Evolutionary conservation across 2,888 invertebrate species (phyloP), one percentile per base, ranked within the genome.

Genomic region (Xestia rhomboidea): DNA sequence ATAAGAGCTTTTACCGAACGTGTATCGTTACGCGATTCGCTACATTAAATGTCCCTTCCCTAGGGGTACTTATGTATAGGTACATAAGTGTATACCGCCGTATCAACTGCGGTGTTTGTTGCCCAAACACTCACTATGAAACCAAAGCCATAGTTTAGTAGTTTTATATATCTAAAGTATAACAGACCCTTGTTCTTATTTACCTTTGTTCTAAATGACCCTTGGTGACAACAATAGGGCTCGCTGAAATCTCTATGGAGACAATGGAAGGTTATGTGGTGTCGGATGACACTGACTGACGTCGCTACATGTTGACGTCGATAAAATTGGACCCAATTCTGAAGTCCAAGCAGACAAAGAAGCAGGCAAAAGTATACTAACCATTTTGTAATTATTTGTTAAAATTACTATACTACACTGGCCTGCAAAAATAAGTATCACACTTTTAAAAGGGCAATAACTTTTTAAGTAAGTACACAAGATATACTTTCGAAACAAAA

Each of bases 81-180:
- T n/a, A 27, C 51, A 8, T 38, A 38, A 18, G 18, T 66, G 1
- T 63, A 54, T 27, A 76, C 27, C 11, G 30, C 34, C 15, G 27
- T 62, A 82, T 68, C 62, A 66, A 76, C 41, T 8, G 30, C n/a
- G 34, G n/a, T 77, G 49, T 77, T 81, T 81, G 69, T 70, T 62
- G 10, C 41, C 46, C 63, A 60, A 68, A 68, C 75, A 71, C 49
- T 54, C 72, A 49, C 49, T 30, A 30, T 5, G 38, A 21, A 57
- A 82, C 70, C 30, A 78, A 74, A 79, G 62, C 72, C 68, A 73
- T 76, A 64, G 67, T 46, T 74, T 64, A 70, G 62, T 72, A 70
- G 63, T 73, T 63, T 66, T 60, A 67, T 74, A 46, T 63, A 63
- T n/a, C 13, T 67, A 34, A n/a, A 38, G 34, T 3, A 6, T 67